Base-by-base conservation (phyloP, 2,113 vertebrate genomes). In the cattle (Bos taurus) region DNA sequence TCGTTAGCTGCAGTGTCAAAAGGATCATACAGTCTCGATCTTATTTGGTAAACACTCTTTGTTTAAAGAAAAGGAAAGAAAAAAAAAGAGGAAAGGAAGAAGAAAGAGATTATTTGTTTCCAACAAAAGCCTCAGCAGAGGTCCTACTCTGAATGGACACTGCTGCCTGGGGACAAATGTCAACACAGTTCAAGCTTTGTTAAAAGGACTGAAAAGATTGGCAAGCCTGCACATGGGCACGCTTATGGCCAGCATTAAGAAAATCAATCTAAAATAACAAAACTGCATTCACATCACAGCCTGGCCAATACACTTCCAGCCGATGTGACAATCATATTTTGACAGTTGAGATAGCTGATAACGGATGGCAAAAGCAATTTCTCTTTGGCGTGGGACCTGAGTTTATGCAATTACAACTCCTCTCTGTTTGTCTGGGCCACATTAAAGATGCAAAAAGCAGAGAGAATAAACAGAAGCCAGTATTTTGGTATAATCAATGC, bases 331-430 rank as follows among this genome's bases (percentile, higher is more conserved):
- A 97, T 98, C 97, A 62, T 88, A 96, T 95, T 98, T 97, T 97
- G 97, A 98, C 97, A 98, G 97, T 92, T 95, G 94, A 90, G 95
- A 98, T 90, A 97, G 96, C 90, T 97, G 97, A 95, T 98, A 98
- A 97, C 46, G 81, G 95, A 95, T 90, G 87, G 95, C 48, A 80
- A 94, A 95, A 95, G 60, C 95, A 96, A 94, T 95, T 94, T 90
- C 64, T 88, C 86, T 95, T 94, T 97, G 96, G 92, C 57, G 36
- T 64, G 82, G 81, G 88, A 67, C 88, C 93, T 15, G 90, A 60
- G 77, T 96, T 97, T 94, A 71, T 43, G 59, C 96, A 91, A 95
- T 97, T 96, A 93, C 88, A 89, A 86, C 88, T 82, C 62, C 85
- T 93, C 94, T 77, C 71, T 96, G 84, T 96, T 97, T 97, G 96